Base-by-base conservation (phyloP, 2,888 invertebrate species). In the Galerucella calmariensis region DNA sequence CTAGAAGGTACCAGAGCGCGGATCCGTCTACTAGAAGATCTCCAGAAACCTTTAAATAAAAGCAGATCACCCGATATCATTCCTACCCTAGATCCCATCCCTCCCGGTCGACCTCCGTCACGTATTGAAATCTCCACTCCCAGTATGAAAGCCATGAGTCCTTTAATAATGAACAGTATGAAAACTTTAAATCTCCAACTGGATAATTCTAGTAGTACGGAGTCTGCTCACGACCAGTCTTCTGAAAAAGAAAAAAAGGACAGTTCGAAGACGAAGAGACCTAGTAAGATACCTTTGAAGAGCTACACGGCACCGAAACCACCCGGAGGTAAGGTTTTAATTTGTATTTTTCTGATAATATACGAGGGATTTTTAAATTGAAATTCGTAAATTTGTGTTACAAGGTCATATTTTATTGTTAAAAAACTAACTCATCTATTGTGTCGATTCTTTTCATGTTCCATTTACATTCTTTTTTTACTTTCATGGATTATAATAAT, bases 1-100 rank as follows among this genome's bases (percentile, higher is more conserved):
- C 84, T 95, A 82, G 95, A 95, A 86, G 94, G 95, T n/a, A 94
- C 95, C 16, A 90, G 92, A 78, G 95, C 95, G 1, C 91, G 92
- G 74, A 90, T 94, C 73, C 90, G 95, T n/a, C 91, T 94, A 78
- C 87, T 94, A 77, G 94, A 94, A 84, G 89, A 91, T 78, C 84
- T 85, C 65, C 87, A 86, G 74, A 85, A 83, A 78, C 82, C 85
- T 1, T 62, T 79, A 24, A 73, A 72, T 51, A 79, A 79, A 69
- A 79, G 81, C 66, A 78, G 74, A 67, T 82, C 85, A 8, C 87
- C 87, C 5, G 87, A 87, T 78, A 84, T 89, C 83, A 85, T 88
- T 84, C 83, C 90, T 83, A 86, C 87, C 72, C 82, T 83, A 58
- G 88, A 87, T 70, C 85, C 82, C 87, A 85, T 79, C 46, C 48